phyloP scores from a whole-genome alignment of 2,888 invertebrate species.

The Rugalucina vietnamica region DNA sequence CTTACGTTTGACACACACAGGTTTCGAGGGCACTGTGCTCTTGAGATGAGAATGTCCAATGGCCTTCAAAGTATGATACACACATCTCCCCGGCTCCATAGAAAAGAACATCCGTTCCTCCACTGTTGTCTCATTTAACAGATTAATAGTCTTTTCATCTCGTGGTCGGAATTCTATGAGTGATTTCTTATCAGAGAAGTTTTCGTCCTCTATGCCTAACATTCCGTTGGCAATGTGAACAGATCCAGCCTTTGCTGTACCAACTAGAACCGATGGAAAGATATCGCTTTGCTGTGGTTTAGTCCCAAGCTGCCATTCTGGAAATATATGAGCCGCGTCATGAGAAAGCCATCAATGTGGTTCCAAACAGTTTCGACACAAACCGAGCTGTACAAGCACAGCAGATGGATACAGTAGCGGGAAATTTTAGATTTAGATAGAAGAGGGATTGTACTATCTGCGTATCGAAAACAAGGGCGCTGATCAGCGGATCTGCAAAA shows the following conservation, averaged over 20 bases:
- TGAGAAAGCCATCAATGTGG: too few relatives aligned
- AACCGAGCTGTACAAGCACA: too few relatives aligned
- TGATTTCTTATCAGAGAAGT: slow-evolving; percentile 45
- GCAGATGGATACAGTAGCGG: too few relatives aligned
- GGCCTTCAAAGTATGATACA: slow-evolving; percentile 60
- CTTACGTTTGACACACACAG: slow-evolving; percentile 67
- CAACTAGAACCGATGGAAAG: slow-evolving; percentile 63
- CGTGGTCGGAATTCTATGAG: slow-evolving; percentile 54
- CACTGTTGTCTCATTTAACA: not conserved
- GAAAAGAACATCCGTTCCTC: slow-evolving; percentile 45
- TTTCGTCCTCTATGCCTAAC: slow-evolving; percentile 41
- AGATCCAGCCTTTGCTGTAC: slow-evolving; percentile 43
- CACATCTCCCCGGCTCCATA: slow-evolving; percentile 70
- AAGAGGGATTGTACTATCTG: too few relatives aligned
- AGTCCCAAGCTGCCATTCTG: slow-evolving; percentile 70
- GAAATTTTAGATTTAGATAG: too few relatives aligned
- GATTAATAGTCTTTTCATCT: slow-evolving; percentile 43
- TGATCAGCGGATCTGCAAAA: too few relatives aligned
- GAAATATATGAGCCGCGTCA: too few relatives aligned
- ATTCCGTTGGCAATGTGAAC: slow-evolving; percentile 63
- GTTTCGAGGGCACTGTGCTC: slow-evolving; percentile 43
- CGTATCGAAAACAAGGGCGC: too few relatives aligned
- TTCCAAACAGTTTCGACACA: too few relatives aligned
- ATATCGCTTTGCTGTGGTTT: slow-evolving; percentile 46
- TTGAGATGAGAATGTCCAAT: slow-evolving; percentile 65